A percentile compares a stretch with the other conserved stretches of the same genome.
Evolutionary conservation across 2,797 vertebrate species (phyloP).

Genomic region (Kryptolebias ocellatus): DNA sequence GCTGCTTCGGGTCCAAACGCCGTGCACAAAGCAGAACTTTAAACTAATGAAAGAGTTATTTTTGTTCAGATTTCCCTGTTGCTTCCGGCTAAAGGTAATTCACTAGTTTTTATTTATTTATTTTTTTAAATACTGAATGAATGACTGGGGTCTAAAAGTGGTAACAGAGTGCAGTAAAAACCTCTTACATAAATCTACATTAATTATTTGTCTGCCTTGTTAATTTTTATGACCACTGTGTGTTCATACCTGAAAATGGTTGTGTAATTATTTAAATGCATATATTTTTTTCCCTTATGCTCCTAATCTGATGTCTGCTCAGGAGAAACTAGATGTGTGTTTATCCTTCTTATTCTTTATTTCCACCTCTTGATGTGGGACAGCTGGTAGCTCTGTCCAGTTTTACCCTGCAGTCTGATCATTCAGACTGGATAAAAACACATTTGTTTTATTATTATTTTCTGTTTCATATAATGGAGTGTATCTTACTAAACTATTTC

Average conservation of each 20-base stretch:
- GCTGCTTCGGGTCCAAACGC: neutral
- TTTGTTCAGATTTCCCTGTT: neutral
- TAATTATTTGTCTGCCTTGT: neutral
- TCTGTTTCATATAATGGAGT: neutral
- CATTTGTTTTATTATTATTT: neutral
- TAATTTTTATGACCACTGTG: conserved; percentile 2
- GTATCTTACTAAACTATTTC: no score
- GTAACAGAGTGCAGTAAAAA: neutral
- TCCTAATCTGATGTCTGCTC: neutral
- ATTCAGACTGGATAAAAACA: conserved; percentile 3
- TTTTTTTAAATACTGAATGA: neutral
- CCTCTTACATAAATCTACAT: neutral
- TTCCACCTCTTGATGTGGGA: neutral
- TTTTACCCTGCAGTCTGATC: neutral
- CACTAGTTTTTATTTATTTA: neutral
- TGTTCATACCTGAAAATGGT: neutral
- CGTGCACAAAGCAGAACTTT: neutral
- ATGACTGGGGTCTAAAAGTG: neutral
- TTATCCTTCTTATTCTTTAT: neutral
- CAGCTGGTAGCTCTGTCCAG: neutral
- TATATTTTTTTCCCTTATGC: no score
- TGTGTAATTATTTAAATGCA: neutral
- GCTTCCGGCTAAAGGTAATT: neutral
- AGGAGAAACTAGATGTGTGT: neutral
- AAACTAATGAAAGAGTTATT: neutral